These are phyloP conservation scores for Chaetodon auriga DNA, from an alignment of 2,113 vertebrate genomes.

Conservation along the genomic window DNA sequence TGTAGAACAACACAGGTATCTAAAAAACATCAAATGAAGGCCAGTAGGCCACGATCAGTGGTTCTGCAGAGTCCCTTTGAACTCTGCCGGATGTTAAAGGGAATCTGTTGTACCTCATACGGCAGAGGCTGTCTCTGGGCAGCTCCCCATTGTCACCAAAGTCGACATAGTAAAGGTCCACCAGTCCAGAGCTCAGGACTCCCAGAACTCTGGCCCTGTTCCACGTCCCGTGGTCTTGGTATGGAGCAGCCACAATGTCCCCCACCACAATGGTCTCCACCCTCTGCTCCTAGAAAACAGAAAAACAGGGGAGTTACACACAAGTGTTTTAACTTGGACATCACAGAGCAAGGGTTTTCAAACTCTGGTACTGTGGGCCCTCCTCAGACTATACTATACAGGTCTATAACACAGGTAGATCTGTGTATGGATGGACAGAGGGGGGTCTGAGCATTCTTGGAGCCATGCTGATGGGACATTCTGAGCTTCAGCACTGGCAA, in stretches of 20 bases:
- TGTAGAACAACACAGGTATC: too few species aligned
- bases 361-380: neutral
- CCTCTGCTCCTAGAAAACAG: conserved; percentile 78
- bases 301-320: neutral
- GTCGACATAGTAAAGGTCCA: conserved; percentile 92
- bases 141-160: conserved; percentile 90
- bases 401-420: neutral
- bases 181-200: conserved; percentile 80
- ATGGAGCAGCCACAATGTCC: conserved; percentile 91
- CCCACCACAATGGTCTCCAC: conserved; percentile 82
- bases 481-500: too few species aligned
- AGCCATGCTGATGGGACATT: too few species aligned
- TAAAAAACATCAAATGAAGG: too few species aligned
- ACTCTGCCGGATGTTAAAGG: neutral
- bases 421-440: neutral
- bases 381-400: neutral
- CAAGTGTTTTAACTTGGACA: neutral
- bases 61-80: neutral
- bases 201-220: conserved; percentile 90
- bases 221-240: conserved; percentile 83
- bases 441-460: neutral
- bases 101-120: conserved; percentile 84
- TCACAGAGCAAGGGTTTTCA: neutral
- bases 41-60: neutral
- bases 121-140: conserved; percentile 80